These are phyloP conservation scores for Physella acuta DNA, from an alignment of 1,140 invertebrate genomes.

Conservation along the genomic window DNA sequence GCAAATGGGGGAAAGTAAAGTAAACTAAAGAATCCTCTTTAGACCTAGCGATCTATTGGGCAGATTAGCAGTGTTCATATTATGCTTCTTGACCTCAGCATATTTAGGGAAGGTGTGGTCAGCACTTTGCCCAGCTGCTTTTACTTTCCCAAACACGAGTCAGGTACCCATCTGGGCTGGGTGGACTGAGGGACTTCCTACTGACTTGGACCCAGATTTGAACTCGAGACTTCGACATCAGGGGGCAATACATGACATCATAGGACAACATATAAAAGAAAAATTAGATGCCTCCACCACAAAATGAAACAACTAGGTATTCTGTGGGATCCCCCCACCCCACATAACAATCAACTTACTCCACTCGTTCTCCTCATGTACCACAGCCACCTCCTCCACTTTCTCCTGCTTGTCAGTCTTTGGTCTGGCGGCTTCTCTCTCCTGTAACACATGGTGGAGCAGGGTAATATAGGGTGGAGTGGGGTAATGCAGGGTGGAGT, in stretches of 20 bases:
- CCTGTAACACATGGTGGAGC: conserved; percentile 27
- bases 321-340: no score
- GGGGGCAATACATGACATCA: conserved; percentile 1
- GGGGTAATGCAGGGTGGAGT: background rate
- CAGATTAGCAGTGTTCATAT: no score
- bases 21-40: no score
- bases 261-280: no score
- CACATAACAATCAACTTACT: conserved; percentile 66
- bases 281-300: no score
- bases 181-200: background rate
- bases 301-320: no score
- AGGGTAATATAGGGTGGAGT: background rate
- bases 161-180: background rate
- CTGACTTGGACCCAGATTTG: background rate
- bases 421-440: conserved; percentile 49
- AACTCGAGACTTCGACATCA: background rate
- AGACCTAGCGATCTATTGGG: no score
- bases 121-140: no score
- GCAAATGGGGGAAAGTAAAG: no score
- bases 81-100: no score
- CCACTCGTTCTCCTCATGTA: conserved; percentile 92
- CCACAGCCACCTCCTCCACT: conserved; percentile 64
- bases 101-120: no score
- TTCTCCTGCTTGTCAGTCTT: conserved; percentile 61
- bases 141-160: background rate